Evolutionary conservation across 2,888 invertebrate species (phyloP).

Genomic region (Oasisia sp.): DNA sequence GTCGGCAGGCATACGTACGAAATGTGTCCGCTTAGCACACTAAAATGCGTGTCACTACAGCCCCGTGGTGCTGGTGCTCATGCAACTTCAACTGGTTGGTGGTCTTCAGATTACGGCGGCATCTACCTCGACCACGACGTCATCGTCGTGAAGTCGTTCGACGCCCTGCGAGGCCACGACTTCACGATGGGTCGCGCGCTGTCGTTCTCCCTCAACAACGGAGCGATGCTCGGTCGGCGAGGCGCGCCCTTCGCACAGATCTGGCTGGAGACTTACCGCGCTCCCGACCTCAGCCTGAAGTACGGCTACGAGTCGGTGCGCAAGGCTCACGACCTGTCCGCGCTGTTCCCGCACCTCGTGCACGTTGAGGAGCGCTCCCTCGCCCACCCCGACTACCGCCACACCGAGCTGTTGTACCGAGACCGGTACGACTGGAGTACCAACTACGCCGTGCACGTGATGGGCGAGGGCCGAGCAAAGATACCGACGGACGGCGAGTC

Average conservation of each 20-base stretch:
- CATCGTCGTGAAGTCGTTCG: neutral
- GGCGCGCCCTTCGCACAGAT: constrained; percentile 7
- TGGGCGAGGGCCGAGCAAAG: neutral
- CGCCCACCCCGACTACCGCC: neutral
- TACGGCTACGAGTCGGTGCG: neutral
- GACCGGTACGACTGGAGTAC: neutral
- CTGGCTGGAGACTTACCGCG: constrained; percentile 18
- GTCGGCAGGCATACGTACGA: too few relatives aligned
- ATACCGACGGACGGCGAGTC: neutral
- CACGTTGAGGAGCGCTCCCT: constrained; percentile 19
- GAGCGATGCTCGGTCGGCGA: neutral
- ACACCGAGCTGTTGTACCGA: neutral
- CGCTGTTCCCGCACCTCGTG: neutral
- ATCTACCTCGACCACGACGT: constrained; percentile 6
- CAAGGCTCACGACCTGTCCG: neutral
- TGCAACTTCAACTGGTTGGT: neutral
- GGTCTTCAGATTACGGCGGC: neutral
- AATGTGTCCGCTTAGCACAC: neutral
- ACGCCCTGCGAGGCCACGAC: neutral
- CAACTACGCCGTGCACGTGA: constrained; percentile 17
- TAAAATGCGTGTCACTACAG: neutral
- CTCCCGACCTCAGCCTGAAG: neutral
- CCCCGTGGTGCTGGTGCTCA: neutral
- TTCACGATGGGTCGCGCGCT: neutral
- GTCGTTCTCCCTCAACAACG: neutral